A percentile compares a stretch with the other conserved stretches of the same genome.
Evolutionary conservation across 2,113 vertebrate species (phyloP).

Genomic region (Petroica traversi): DNA sequence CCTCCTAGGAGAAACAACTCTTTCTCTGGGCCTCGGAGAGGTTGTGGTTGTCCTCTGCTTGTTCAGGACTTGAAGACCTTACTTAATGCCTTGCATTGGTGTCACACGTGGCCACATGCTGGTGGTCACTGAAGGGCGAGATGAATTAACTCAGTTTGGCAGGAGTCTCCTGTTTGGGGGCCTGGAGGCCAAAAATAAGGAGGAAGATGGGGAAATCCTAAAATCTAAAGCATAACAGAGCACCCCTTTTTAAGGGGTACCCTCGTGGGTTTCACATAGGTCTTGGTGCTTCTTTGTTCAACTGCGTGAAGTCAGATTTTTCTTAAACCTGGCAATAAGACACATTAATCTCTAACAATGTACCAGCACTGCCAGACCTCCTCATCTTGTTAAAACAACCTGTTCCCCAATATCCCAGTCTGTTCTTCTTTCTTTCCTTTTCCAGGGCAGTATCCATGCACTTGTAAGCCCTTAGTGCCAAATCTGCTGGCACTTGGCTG

Average conservation of each 20-base stretch:
- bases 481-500: not conserved
- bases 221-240: not conserved
- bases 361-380: not conserved
- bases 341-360: not conserved
- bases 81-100: too few species aligned
- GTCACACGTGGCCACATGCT: accelerated
- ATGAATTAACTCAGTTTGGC: not conserved
- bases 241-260: not conserved
- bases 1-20: not conserved
- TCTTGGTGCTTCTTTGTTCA: not conserved
- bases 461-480: not conserved
- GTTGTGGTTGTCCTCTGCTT: not conserved
- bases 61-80: not conserved
- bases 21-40: not conserved
- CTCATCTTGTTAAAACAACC: not conserved
- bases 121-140: not conserved
- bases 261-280: not conserved
- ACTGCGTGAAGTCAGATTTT: not conserved
- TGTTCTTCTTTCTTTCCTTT: too few species aligned
- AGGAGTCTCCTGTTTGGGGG: not conserved
- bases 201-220: not conserved
- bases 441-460: not conserved
- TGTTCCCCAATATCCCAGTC: not conserved
- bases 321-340: not conserved
- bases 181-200: not conserved